These are phyloP conservation scores for Microtus ochrogaster DNA, from an alignment of 2,113 vertebrate genomes.

Conservation along the genomic window DNA sequence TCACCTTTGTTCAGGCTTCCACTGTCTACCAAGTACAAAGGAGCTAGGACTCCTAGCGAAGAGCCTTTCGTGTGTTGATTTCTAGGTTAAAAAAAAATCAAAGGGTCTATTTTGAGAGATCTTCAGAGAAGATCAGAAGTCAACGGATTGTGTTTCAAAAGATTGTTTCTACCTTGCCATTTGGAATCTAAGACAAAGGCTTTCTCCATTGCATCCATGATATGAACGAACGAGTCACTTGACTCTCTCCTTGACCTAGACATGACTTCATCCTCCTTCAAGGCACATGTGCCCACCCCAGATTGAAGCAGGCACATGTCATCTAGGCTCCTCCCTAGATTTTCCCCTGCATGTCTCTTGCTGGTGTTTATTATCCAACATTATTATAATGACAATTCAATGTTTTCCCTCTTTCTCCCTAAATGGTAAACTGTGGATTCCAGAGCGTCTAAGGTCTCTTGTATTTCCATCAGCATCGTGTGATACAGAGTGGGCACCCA, in stretches of 20 bases:
- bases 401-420: not conserved
- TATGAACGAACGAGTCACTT: not conserved
- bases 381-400: not conserved
- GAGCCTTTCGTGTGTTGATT: not conserved
- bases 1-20: not conserved
- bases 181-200: not conserved
- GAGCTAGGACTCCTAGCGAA: not conserved
- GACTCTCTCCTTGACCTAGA: not conserved
- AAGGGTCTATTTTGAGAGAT: not conserved
- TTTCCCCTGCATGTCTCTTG: not conserved
- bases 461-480: not conserved
- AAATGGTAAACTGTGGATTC: not conserved
- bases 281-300: not conserved
- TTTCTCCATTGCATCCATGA: not conserved
- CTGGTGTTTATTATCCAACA: not conserved
- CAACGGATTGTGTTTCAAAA: not conserved
- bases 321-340: not conserved
- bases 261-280: not conserved
- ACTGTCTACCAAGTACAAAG: not conserved
- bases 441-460: conserved; percentile 9
- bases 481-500: not conserved
- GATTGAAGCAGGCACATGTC: not conserved
- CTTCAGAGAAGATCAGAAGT: not conserved
- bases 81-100: conserved; percentile 6
- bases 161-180: conserved; percentile 9